Base-by-base conservation (phyloP, 2,113 vertebrate genomes). In the Rhinopomastus cyanomelas region DNA sequence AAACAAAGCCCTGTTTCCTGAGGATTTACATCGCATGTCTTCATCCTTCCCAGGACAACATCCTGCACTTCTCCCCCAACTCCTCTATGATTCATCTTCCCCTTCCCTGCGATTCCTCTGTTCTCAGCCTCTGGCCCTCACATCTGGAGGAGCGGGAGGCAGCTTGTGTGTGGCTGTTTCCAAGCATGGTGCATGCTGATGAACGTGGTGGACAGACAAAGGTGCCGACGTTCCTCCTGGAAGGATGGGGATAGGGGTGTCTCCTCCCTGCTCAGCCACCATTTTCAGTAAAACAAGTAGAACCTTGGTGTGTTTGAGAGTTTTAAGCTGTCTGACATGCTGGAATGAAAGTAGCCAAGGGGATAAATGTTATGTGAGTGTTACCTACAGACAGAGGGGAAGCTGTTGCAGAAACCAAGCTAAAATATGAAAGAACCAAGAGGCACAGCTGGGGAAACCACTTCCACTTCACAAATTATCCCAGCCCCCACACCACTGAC, bases 1-100 rank as follows among this genome's bases (percentile, higher is more conserved):
- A 93, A 94, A 96, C 91, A 94, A 95, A 96, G 95, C 74, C 87
- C 73, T 12, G 29, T 57, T 94, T 96, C 95, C 95, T 96, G 95
- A 92, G 94, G 84, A 93, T 72, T 81, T 37, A 18, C 82, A 90
- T 66, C 0, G 48, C 84, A 61, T 92, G 94, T 90, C 95, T 95
- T 73, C 92, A 76, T 81, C 76, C 89, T 81, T 94, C 91, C 66
- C 89, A 69, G 84, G 81, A 84, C 91, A 92, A 96, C 92, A 95
- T 96, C 95, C 94, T 96, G 95, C 32, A 1, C 89, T 88, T 95
- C 92, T 95, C 87, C 89, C 91, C 87, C 92, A 90, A 90, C 91
- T 81, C 89, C 91, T 94, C 85, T 81, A 90, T 96, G 94, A 96
- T 95, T 96, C 95, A 95, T 90, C 94, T 96, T 96, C 94, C 94